Evolutionary conservation across 1,140 invertebrate genomes (phyloP).

Genomic region (Trachelipus rathkii): DNA sequence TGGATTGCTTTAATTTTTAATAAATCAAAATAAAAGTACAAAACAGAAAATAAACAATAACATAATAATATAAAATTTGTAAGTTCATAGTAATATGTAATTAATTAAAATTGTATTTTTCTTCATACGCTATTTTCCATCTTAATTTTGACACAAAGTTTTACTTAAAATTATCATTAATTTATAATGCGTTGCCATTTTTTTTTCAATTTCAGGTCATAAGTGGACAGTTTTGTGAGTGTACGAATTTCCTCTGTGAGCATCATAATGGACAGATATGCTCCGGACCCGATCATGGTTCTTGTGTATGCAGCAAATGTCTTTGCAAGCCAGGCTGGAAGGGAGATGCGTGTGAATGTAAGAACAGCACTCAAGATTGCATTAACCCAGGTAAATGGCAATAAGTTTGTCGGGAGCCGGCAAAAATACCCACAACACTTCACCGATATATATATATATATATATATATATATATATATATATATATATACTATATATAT

Average conservation of each 20-base stretch:
- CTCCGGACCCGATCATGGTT: constrained; percentile 66
- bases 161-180: neutral
- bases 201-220: constrained; percentile 55
- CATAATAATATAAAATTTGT: too few relatives aligned
- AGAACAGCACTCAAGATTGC: constrained; percentile 52
- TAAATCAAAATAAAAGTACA: too few relatives aligned
- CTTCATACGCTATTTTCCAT: neutral
- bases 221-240: constrained; percentile 81
- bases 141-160: neutral
- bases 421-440: too few relatives aligned
- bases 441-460: too few relatives aligned
- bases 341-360: constrained; percentile 55
- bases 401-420: too few relatives aligned
- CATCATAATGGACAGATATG: constrained; percentile 72
- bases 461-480: too few relatives aligned
- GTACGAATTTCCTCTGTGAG: constrained; percentile 91
- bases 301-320: constrained; percentile 72
- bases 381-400: constrained; percentile 48
- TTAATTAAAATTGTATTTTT: neutral
- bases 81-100: too few relatives aligned
- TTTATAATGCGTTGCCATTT: neutral
- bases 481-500: too few relatives aligned
- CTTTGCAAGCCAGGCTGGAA: constrained; percentile 57
- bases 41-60: too few relatives aligned
- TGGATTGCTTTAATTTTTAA: too few relatives aligned